Evolutionary conservation across 2,113 vertebrate genomes (phyloP).

Genomic region (Callopanchax toddi): DNA sequence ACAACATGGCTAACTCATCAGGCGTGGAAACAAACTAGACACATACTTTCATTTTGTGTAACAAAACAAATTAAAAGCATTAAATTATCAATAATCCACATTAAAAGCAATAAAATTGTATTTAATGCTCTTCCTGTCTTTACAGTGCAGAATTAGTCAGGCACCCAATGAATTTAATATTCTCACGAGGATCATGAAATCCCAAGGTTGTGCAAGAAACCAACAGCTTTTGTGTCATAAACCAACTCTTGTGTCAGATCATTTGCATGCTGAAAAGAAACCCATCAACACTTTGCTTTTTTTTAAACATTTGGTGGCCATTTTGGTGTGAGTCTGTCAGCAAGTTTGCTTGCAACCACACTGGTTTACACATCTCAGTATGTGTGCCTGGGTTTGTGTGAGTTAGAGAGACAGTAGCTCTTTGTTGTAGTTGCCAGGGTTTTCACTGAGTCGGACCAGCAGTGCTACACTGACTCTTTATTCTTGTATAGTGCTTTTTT

Average conservation of each 20-base stretch:
- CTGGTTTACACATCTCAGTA: constrained; percentile 31
- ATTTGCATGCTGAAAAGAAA: neutral
- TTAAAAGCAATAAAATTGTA: neutral
- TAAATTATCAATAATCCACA: neutral
- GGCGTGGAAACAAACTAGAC: no score
- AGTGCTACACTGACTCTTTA: constrained; percentile 40
- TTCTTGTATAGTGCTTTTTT: neutral
- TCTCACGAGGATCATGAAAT: neutral
- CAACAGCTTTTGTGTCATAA: neutral
- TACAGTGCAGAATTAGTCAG: neutral
- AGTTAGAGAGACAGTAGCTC: constrained; percentile 48
- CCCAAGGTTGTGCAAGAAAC: neutral
- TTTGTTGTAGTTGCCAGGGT: constrained; percentile 64
- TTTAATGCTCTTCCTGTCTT: neutral
- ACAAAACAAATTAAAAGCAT: neutral
- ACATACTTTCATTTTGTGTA: no score
- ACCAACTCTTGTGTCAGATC: neutral
- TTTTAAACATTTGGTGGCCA: neutral
- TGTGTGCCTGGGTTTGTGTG: constrained; percentile 24
- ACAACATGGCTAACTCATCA: no score
- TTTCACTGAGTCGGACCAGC: constrained; percentile 49
- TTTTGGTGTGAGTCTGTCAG: constrained; percentile 3
- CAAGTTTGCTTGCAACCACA: neutral
- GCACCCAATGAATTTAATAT: neutral
- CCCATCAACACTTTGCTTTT: neutral